phyloP scores from a whole-genome alignment of 23 tunicate genomes.

The Trididemnum clinides region DNA sequence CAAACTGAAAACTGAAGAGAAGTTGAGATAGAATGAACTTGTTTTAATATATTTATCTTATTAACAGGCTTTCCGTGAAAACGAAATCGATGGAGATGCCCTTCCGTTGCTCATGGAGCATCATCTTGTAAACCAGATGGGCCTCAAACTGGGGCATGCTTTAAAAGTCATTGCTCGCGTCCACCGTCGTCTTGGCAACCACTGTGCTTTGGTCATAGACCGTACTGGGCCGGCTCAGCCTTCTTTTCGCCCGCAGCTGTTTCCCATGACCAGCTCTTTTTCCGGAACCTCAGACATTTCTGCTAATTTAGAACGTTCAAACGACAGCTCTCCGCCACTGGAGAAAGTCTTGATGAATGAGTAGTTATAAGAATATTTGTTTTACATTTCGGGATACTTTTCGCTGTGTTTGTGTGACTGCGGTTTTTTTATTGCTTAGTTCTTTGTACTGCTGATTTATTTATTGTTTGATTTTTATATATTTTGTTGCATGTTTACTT shows the following conservation, averaged over 20 bases:
- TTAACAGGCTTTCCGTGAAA: conserved; percentile 61
- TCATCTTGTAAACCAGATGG: conserved; percentile 85
- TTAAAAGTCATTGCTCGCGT: conserved; percentile 78
- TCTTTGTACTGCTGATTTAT: too few relatives aligned
- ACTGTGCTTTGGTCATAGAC: conserved; percentile 30
- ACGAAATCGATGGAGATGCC: conserved; percentile 79
- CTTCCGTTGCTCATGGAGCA: conserved; percentile 74
- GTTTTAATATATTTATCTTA: neutral
- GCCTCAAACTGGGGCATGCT: conserved; percentile 84
- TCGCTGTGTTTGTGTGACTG: too few relatives aligned
- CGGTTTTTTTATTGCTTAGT: too few relatives aligned
- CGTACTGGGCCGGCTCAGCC: neutral
- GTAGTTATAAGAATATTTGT: too few relatives aligned
- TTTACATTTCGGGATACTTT: too few relatives aligned
- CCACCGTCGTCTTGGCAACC: conserved; percentile 67
- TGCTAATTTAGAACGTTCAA: too few relatives aligned
- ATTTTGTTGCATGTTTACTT: too few relatives aligned
- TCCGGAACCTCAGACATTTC: neutral
- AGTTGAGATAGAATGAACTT: too few relatives aligned
- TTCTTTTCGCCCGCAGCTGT: neutral
- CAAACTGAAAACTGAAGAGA: too few relatives aligned
- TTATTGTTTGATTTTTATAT: too few relatives aligned
- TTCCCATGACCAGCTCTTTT: neutral
- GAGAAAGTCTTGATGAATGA: too few relatives aligned
- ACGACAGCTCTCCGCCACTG: too few relatives aligned